phyloP scores from a whole-genome alignment of 2,797 vertebrate species.

The Paedocypris micromegethes region DNA sequence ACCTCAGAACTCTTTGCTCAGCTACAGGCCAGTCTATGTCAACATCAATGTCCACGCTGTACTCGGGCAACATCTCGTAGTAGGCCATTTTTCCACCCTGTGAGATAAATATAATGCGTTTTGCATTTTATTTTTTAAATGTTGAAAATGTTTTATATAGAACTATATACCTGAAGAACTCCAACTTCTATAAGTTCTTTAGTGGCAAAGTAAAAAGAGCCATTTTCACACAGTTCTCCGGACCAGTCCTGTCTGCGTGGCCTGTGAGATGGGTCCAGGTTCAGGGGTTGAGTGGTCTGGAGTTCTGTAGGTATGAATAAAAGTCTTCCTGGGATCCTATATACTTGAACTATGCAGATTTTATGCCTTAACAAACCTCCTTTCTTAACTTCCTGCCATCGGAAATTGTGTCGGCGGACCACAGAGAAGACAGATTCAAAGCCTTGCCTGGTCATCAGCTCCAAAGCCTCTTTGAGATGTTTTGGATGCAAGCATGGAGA shows the following conservation, averaged over 20 bases:
- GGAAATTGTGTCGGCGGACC: constrained; percentile 86
- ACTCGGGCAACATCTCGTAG: constrained; percentile 86
- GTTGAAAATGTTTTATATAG: neutral
- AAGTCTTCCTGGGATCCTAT: too few species aligned
- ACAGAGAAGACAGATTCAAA: constrained; percentile 90
- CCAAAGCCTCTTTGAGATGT: constrained; percentile 78
- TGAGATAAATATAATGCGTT: neutral
- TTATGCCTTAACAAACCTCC: constrained; percentile 64
- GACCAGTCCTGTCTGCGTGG: constrained; percentile 89
- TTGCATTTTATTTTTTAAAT: neutral
- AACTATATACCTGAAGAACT: constrained; percentile 72
- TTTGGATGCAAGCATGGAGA: constrained; percentile 88
- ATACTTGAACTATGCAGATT: neutral
- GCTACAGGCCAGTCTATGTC: constrained; percentile 98
- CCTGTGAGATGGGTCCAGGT: constrained; percentile 74
- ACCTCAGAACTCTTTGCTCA: constrained; percentile 90
- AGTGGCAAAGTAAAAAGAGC: constrained; percentile 87
- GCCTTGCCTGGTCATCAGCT: constrained; percentile 61
- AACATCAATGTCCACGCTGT: constrained; percentile 93
- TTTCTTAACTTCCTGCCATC: constrained; percentile 83
- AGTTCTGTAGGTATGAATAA: neutral
- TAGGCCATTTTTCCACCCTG: constrained; percentile 84
- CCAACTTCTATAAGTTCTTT: constrained; percentile 65
- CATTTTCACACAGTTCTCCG: constrained; percentile 91
- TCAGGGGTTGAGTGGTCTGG: constrained; percentile 65